Percentiles rank a stretch among this genome's conserved stretches.
phyloP scores from a whole-genome alignment of 2,888 invertebrate species.

The Strigamia maritima region DNA sequence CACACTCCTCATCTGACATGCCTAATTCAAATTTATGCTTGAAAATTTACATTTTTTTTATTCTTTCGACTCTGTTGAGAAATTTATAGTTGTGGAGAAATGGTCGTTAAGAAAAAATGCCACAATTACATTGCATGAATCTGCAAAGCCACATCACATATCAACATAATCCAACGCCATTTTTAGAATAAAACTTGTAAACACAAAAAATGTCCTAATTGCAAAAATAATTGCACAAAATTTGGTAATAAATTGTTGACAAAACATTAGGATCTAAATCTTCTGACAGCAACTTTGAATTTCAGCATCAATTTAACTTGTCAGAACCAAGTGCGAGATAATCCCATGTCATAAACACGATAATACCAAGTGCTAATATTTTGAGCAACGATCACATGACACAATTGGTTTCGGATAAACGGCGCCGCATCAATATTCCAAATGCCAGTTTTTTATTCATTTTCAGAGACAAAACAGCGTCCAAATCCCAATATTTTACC shows the following conservation, averaged over 20 bases:
- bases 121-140: conserved; percentile 19
- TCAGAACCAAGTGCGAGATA: conserved; percentile 9
- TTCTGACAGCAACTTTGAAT: not conserved
- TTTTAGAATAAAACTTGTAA: not conserved
- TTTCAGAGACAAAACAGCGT: not conserved
- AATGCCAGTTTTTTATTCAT: not conserved
- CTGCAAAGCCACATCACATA: not conserved
- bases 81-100: conserved; percentile 25
- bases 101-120: conserved; percentile 9
- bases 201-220: not conserved
- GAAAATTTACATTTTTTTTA: conserved; percentile 13
- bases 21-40: conserved; percentile 31
- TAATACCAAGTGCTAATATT: conserved; percentile 28
- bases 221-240: not conserved
- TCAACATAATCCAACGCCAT: not conserved
- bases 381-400: conserved; percentile 13
- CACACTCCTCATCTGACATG: conserved; percentile 24
- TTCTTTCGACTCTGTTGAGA: not conserved
- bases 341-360: conserved; percentile 21
- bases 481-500: not conserved
- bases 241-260: not conserved
- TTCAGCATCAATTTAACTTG: conserved; percentile 20
- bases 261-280: conserved; percentile 1
- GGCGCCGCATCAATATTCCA: not conserved
- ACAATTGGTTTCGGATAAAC: conserved; percentile 29